Percentiles rank a stretch among this genome's conserved stretches.
phyloP scores from a whole-genome alignment of 1,140 invertebrate genomes.

The Aphis gossypii region DNA sequence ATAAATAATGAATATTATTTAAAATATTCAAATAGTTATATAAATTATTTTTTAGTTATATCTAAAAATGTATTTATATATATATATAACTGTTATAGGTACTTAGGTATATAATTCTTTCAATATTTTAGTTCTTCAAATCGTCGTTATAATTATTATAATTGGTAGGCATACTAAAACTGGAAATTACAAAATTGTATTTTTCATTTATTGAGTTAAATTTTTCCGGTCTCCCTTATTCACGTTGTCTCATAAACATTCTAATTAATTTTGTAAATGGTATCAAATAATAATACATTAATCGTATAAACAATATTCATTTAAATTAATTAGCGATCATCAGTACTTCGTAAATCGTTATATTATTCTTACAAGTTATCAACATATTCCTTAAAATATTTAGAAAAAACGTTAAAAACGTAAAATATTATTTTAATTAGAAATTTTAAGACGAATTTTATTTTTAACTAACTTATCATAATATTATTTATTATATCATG shows the following conservation, averaged over 20 bases:
- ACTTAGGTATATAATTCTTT: background rate
- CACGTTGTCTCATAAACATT: background rate
- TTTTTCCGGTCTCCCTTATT: too few species aligned
- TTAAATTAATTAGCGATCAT: background rate
- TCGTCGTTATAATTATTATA: background rate
- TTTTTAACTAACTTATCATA: background rate
- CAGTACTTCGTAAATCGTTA: background rate
- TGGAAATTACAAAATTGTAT: background rate
- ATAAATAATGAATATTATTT: background rate
- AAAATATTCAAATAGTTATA: background rate
- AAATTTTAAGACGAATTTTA: background rate
- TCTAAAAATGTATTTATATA: too few species aligned
- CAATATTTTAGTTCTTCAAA: background rate
- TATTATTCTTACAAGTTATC: background rate
- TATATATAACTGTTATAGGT: background rate
- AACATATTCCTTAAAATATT: background rate
- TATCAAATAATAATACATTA: background rate
- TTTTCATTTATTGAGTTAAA: slow-evolving; percentile 7
- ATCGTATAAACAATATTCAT: background rate
- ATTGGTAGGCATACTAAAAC: background rate
- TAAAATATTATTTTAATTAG: background rate
- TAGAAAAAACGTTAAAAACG: background rate
- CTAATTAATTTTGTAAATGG: background rate
- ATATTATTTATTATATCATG: background rate
- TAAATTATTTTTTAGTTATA: too few species aligned